Conservation (phyloP, 2,797 vertebrate species). For the Labeo calbasu region DNA sequence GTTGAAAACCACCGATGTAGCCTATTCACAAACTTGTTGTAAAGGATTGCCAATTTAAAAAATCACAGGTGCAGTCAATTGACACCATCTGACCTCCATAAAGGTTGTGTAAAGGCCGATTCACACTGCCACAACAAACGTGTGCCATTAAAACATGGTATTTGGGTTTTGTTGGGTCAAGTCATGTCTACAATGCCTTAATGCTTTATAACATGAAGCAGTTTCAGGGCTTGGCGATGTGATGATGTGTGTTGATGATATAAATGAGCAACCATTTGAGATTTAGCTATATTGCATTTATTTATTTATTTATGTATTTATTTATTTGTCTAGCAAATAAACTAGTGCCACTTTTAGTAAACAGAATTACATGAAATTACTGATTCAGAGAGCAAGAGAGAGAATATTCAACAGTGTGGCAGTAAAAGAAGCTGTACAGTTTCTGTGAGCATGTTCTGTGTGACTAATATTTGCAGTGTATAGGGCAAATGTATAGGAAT, state of each 20-base stretch:
- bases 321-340: background rate
- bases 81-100: no score
- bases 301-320: background rate
- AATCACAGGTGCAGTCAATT: no score
- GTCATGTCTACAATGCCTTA: background rate
- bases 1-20: no score
- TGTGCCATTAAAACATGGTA: no score
- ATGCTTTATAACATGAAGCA: background rate
- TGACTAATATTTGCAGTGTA: no score
- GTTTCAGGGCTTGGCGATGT: background rate
- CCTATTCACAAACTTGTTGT: no score
- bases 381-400: background rate
- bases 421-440: no score
- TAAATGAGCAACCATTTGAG: background rate
- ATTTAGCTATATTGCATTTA: background rate
- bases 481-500: no score
- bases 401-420: background rate
- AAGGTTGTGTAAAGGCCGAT: no score
- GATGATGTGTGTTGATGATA: background rate
- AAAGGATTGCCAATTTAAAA: no score
- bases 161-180: background rate
- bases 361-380: background rate
- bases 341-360: background rate
- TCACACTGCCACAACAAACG: no score
- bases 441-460: no score